Evolutionary conservation across 2,797 vertebrate species (phyloP).

Genomic region (Cryptoprocta ferox): DNA sequence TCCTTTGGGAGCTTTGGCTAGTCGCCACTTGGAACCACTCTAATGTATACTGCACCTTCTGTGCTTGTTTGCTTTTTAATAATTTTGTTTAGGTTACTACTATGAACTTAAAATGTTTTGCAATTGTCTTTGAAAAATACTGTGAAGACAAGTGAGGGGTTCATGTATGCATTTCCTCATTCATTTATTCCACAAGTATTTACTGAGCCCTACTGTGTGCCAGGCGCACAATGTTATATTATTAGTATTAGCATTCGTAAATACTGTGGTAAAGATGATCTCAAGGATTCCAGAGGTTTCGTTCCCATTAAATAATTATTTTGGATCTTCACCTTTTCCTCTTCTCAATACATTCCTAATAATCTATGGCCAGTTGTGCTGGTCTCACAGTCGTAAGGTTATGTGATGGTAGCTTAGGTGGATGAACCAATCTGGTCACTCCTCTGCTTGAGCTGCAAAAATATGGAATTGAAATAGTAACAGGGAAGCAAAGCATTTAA

Average conservation of each 20-base stretch:
- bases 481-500: not conserved
- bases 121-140: not conserved
- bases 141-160: not conserved
- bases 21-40: not conserved
- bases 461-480: not conserved
- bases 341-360: not conserved
- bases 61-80: not conserved
- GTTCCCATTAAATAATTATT: not conserved
- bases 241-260: not conserved
- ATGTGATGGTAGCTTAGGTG: not conserved
- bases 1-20: not conserved
- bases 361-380: accelerated
- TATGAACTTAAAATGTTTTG: not conserved
- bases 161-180: not conserved
- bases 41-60: not conserved
- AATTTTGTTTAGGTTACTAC: not conserved
- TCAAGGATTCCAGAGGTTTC: not conserved
- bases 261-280: not conserved
- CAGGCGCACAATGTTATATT: not conserved
- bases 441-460: not conserved
- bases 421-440: not conserved
- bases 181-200: not conserved
- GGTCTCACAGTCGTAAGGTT: not conserved
- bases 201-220: not conserved
- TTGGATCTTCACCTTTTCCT: not conserved